Evolutionary conservation across 2,797 vertebrate genomes (phyloP).

Genomic region (Nannoperca australis): DNA sequence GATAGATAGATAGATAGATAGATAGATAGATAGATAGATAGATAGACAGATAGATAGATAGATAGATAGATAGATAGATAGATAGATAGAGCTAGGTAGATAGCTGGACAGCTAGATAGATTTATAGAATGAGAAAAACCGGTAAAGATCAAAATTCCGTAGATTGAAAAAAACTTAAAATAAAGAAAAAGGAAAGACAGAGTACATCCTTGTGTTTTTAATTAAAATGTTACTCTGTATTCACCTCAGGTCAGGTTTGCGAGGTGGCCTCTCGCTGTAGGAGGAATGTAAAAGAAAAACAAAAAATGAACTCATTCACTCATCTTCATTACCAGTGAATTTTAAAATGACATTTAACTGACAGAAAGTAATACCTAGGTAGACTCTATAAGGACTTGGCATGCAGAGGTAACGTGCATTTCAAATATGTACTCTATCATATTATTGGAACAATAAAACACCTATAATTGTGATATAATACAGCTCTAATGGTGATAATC

Average conservation of each 20-base stretch:
- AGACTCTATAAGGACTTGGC: constrained; percentile 12
- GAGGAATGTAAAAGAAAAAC: constrained; percentile 52
- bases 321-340: constrained; percentile 17
- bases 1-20: constrained; percentile 20
- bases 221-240: constrained; percentile 42
- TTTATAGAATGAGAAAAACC: not conserved
- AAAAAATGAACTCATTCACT: constrained; percentile 36
- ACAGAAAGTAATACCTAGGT: not conserved
- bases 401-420: constrained; percentile 28
- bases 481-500: not conserved
- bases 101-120: constrained; percentile 8
- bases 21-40: constrained; percentile 38
- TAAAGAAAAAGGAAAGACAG: not conserved
- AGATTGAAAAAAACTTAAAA: not conserved
- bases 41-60: constrained; percentile 30
- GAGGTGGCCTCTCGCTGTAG: constrained; percentile 80
- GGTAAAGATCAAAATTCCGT: not conserved
- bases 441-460: not conserved
- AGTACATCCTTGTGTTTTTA: constrained; percentile 1
- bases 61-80: constrained; percentile 29
- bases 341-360: constrained; percentile 19
- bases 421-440: constrained; percentile 35
- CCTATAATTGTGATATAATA: not conserved
- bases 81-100: too few relatives aligned
- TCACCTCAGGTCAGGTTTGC: constrained; percentile 81